These are phyloP conservation scores for Aratinga solstitialis DNA, from an alignment of 2,797 vertebrate species.

Conservation along the genomic window DNA sequence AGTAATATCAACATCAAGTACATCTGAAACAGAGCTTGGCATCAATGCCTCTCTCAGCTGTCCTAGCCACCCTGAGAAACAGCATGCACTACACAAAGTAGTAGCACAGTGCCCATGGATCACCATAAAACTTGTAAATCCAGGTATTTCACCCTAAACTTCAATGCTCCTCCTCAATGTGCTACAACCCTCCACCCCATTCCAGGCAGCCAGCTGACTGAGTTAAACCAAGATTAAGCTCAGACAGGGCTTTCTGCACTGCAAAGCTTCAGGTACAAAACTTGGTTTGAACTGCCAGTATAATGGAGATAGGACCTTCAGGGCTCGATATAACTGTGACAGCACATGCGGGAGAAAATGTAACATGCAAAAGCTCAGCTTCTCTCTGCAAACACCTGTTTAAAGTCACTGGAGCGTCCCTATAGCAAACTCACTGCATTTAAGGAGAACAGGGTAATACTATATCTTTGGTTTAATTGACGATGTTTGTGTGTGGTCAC, in stretches of 20 bases:
- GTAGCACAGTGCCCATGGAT: neutral
- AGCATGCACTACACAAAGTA: neutral
- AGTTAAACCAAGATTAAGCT: neutral
- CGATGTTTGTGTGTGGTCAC: neutral
- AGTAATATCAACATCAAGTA: neutral
- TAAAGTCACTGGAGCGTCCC: neutral
- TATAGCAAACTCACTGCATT: neutral
- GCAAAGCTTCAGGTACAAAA: neutral
- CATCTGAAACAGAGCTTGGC: neutral
- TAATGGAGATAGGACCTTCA: neutral
- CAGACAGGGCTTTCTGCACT: neutral
- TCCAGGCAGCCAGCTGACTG: neutral
- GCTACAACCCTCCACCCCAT: neutral
- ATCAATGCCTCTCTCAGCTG: neutral
- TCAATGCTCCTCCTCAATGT: neutral
- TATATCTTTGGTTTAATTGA: neutral
- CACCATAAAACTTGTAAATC: neutral
- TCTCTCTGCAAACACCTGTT: neutral
- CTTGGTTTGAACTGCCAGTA: neutral
- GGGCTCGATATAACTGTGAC: neutral
- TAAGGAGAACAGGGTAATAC: neutral
- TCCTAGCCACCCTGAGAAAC: neutral
- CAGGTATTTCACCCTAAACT: neutral
- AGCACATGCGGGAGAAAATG: rapidly evolving
- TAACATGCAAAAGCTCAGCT: neutral